Conservation (phyloP, 2,888 invertebrate species). For the Pterostichus madidus region DNA sequence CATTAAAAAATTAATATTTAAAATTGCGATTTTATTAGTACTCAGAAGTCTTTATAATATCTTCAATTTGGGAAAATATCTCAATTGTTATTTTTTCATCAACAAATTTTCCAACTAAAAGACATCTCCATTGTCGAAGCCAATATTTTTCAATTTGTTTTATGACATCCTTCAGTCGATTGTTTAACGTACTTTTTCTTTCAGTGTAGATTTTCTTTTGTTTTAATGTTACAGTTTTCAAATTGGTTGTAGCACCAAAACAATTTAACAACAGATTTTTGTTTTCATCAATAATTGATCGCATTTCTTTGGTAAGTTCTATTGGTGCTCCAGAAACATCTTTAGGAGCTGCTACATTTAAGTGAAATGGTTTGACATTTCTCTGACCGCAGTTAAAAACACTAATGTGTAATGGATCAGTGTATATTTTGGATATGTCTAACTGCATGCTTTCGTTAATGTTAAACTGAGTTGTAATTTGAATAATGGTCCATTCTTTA, state of each 20-base stretch:
- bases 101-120: conserved; percentile 81
- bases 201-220: conserved; percentile 69
- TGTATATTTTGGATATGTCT: conserved; percentile 70
- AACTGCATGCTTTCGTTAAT: conserved; percentile 71
- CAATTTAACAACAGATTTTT: conserved; percentile 69
- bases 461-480: conserved; percentile 78
- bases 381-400: conserved; percentile 74
- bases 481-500: conserved; percentile 82
- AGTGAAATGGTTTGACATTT: conserved; percentile 72
- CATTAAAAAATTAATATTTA: conserved; percentile 71
- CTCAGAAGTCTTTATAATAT: background rate
- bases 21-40: conserved; percentile 47
- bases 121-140: conserved; percentile 83
- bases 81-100: conserved; percentile 76
- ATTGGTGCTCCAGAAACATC: conserved; percentile 69
- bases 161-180: conserved; percentile 77
- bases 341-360: conserved; percentile 71
- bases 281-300: conserved; percentile 71
- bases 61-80: conserved; percentile 77
- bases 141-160: conserved; percentile 81
- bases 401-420: conserved; percentile 72
- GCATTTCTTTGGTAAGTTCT: conserved; percentile 71
- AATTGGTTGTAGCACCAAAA: conserved; percentile 65
- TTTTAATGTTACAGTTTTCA: conserved; percentile 70
- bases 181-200: conserved; percentile 45